Base-by-base conservation (phyloP, 1,140 invertebrate genomes). In the Listronotus oregonensis region DNA sequence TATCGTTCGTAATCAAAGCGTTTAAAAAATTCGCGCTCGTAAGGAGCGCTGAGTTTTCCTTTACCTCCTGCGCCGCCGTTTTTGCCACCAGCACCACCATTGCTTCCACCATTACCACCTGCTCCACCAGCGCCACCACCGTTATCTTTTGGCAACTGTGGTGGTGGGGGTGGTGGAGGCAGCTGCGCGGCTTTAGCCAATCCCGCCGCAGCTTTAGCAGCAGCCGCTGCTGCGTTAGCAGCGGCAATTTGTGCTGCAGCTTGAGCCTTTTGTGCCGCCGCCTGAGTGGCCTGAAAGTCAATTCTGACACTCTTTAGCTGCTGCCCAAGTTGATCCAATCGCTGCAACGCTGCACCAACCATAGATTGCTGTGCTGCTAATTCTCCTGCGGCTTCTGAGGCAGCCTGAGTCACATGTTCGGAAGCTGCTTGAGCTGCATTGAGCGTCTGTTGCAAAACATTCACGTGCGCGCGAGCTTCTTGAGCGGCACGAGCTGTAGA, bases 351-450 rank as follows among this genome's bases (percentile, higher is more conserved):
- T 6, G 86, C 81, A 5, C 87, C 87, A 1, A 89, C 85, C 88
- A 89, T 89, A 2, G 85, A 84, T n/a, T 85, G 87, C 71, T 89
- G 87, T 0, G 87, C 86, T 0, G 86, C 88, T 3, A 88, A 75
- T 76, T 89, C 86, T 6, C 86, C 86, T 0, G 86, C 85, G 0
- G 88, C 84, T 71, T 87, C 86, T 0, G 84, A 82, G 0, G 87
- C 86, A 3, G 87, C 86, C 69, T 85, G 83, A 17, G 83, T 82
- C 0, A 87, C 86, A 65, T 88, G 87, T 21, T 89, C 86, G 1
- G 83, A 82, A 6, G 87, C 87, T 0, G 86, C 84, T 74, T 88
- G 87, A 0, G 88, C 88, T 3, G 87, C 85, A 72, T 89, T 89
- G 64, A 89, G 67, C 3, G 86, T 87, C 6, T 87, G 85, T 27